phyloP scores from a whole-genome alignment of 1,140 invertebrate species.

The Berghia stephanieae region DNA sequence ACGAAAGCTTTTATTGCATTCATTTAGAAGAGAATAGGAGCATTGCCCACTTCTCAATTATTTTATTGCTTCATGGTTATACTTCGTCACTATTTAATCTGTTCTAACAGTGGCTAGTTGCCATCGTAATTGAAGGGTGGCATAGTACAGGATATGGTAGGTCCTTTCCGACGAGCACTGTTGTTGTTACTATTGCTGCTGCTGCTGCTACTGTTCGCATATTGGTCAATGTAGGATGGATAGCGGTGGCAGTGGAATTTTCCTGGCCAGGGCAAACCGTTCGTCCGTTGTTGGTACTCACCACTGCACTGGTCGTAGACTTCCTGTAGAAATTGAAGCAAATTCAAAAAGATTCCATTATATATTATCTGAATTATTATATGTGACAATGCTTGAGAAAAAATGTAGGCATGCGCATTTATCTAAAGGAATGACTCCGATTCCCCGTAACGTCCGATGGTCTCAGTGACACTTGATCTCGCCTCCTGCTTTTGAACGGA shows the following conservation, averaged over 20 bases:
- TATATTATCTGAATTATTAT: too few species aligned
- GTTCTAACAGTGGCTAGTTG: background rate
- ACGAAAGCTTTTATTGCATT: too few species aligned
- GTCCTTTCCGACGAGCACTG: background rate
- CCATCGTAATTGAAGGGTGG: constrained; percentile 15
- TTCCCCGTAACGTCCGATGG: too few species aligned
- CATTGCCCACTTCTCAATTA: background rate
- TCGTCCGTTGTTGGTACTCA: constrained; percentile 28
- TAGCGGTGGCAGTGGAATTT: constrained; percentile 44
- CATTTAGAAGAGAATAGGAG: too few species aligned
- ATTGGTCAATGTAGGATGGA: constrained; percentile 30
- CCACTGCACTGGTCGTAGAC: constrained; percentile 31
- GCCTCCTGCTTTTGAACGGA: too few species aligned
- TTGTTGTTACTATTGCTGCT: background rate
- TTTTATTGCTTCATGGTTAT: background rate
- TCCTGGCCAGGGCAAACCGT: constrained; percentile 41
- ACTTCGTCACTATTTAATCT: background rate
- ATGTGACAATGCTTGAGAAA: background rate
- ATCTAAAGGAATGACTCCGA: background rate
- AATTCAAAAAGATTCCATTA: too few species aligned
- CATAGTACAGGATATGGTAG: constrained; percentile 34
- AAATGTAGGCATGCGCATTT: background rate
- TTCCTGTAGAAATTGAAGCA: too few species aligned
- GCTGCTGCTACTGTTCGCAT: background rate
- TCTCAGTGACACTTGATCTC: too few species aligned